Evolutionary conservation across 2,113 vertebrate species (phyloP), one percentile per base, ranked within the genome.

Genomic region (Piprites chloris): DNA sequence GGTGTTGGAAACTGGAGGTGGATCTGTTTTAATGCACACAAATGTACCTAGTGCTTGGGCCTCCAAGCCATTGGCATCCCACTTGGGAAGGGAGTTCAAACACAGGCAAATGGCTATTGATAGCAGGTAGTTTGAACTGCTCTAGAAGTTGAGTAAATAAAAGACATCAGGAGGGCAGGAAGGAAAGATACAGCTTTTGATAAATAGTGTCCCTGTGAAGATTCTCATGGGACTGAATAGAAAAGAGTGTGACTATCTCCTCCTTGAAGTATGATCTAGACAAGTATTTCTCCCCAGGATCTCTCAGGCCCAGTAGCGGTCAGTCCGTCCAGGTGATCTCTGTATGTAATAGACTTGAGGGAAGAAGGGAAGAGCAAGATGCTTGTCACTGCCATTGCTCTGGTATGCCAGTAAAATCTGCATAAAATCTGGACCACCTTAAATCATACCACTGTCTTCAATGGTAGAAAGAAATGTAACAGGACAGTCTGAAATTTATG

Each of bases 31-130:
- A 47, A 15, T 82, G 47, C 35, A 16, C 1, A 0, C 32, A 2
- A 0, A 0, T 0, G 1, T 35, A 47, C 35, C 14, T 47, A 9
- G 35, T 6, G 17, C 75, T 41, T 5, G 5, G 55, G 21, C 58
- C 58, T 89, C 50, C 14, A 6, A 33, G 24, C 67, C 8, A 1
- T 55, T 50, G 9, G 42, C 6, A 2, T 69, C 30, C 42, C 0
- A 0, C 30, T 72, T 50, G 47, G 55, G 15, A 89, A 49, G 32
- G 35, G 41, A 79, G n/a, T 58, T 83, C 28, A 62, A 37, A 73
- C 24, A 42, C 20, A 28, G 41, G 28, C 56, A 46, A 39, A 28
- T 21, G 58, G 37, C 32, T 91, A 19, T 50, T 42, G 42, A 28
- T 44, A 61, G 16, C 33, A 37, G 39, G 24, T 50, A 23, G 68